A percentile compares a stretch with the other conserved stretches of the same genome.
Conservation (phyloP, 2,113 vertebrate genomes). For the Pandion haliaetus region DNA sequence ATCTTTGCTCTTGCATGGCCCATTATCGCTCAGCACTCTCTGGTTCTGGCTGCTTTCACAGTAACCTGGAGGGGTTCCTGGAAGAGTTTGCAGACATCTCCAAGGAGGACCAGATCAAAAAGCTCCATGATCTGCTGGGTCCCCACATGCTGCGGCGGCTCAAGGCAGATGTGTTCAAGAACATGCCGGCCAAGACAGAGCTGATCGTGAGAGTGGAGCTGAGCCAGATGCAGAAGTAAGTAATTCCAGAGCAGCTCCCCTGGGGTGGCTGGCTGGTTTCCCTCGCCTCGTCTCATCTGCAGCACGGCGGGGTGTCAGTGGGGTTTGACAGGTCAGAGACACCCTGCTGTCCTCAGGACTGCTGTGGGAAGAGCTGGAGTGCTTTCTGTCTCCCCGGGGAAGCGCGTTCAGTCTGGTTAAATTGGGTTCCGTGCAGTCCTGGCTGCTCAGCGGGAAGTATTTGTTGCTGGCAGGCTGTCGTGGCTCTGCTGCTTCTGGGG, state of each 20-base stretch:
- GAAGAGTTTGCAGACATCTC: slow-evolving; percentile 99
- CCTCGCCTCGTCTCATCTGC: not conserved
- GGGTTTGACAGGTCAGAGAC: not conserved
- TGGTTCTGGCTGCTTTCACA: slow-evolving; percentile 56
- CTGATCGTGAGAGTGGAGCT: slow-evolving; percentile 96
- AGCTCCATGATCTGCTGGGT: slow-evolving; percentile 93
- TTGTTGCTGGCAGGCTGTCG: not conserved
- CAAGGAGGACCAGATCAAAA: slow-evolving; percentile 99
- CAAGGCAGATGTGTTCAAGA: slow-evolving; percentile 97
- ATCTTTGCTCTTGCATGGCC: accelerated
- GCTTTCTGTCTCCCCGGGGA: not conserved
- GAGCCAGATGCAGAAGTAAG: slow-evolving; percentile 98
- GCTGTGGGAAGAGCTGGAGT: not conserved
- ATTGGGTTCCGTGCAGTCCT: not conserved
- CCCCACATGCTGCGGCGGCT: slow-evolving; percentile 96
- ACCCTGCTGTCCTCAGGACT: not conserved
- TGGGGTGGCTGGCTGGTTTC: not conserved
- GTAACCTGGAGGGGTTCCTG: slow-evolving; percentile 97
- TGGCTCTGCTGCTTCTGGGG: not conserved
- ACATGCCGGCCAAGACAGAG: slow-evolving; percentile 98
- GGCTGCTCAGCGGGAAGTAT: not conserved
- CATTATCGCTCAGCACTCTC: accelerated
- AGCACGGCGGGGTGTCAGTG: accelerated
- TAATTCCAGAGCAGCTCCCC: not conserved
- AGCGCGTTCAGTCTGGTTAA: accelerated